Conservation (phyloP, 2,797 vertebrate species). For the Danio jaintianensis region DNA sequence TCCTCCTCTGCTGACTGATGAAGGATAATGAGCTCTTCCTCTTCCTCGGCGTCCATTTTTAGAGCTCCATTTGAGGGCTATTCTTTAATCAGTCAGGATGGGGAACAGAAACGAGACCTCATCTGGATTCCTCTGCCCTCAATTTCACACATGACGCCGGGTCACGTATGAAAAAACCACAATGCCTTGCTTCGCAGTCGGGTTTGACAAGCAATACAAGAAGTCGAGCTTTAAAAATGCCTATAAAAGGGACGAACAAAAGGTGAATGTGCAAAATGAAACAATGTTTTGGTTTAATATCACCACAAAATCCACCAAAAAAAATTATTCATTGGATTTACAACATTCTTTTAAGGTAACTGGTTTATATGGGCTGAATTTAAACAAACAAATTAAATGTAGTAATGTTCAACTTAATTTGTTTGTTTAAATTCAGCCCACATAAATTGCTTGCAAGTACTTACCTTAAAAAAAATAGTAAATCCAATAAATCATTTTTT, state of each 20-base stretch:
- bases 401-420: too few relatives aligned
- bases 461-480: too few relatives aligned
- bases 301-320: background rate
- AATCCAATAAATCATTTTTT: too few relatives aligned
- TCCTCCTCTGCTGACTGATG: conserved; percentile 48
- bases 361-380: too few relatives aligned
- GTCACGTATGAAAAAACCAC: conserved; percentile 20
- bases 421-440: too few relatives aligned
- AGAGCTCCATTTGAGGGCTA: conserved; percentile 56
- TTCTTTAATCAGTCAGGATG: conserved; percentile 51
- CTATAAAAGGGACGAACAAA: background rate
- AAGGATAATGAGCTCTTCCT: conserved; percentile 55
- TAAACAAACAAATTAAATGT: too few relatives aligned
- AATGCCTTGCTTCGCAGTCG: background rate
- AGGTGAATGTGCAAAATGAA: background rate
- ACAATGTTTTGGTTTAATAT: background rate
- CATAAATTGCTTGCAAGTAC: too few relatives aligned
- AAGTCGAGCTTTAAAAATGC: background rate
- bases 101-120: conserved; percentile 26
- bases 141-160: background rate
- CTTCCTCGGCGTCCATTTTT: conserved; percentile 56
- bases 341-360: too few relatives aligned
- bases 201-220: conserved; percentile 23
- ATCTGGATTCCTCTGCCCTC: conserved; percentile 31
- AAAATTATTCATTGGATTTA: too few relatives aligned